phyloP scores from a whole-genome alignment of 2,888 invertebrate genomes.

The Taphrorychus bicolor region DNA sequence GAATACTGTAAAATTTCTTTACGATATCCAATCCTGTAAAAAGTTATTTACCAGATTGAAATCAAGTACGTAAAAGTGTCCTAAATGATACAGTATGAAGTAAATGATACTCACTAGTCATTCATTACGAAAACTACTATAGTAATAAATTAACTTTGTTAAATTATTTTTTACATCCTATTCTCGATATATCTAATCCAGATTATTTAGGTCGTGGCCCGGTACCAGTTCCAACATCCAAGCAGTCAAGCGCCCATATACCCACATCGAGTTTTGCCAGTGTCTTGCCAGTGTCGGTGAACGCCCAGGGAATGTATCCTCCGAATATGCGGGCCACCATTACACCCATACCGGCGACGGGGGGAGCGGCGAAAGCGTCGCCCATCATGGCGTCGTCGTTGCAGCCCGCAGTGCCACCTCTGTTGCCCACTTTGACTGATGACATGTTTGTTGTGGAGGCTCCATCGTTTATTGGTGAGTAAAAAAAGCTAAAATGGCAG shows the following conservation, averaged over 20 bases:
- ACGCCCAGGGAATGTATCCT: conserved; percentile 71
- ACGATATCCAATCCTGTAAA: too few relatives aligned
- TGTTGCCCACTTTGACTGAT: conserved; percentile 84
- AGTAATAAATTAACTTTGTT: too few relatives aligned
- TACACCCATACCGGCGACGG: conserved; percentile 62
- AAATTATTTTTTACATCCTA: too few relatives aligned
- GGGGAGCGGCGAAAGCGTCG: neutral
- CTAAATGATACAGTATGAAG: too few relatives aligned
- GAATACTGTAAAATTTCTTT: too few relatives aligned
- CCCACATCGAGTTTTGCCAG: conserved; percentile 54
- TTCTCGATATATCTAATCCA: too few relatives aligned
- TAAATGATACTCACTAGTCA: too few relatives aligned
- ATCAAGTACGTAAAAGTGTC: too few relatives aligned
- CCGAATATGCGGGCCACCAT: conserved; percentile 67
- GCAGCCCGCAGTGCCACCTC: conserved; percentile 57
- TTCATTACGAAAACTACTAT: too few relatives aligned
- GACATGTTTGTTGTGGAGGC: conserved; percentile 94
- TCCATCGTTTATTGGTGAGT: conserved; percentile 77
- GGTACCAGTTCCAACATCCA: conserved; percentile 64
- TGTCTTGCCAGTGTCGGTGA: conserved; percentile 63
- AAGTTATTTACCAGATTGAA: too few relatives aligned
- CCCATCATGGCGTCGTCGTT: conserved; percentile 6
- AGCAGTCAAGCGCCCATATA: conserved; percentile 44
- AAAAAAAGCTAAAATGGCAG: too few relatives aligned
- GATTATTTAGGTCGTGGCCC: conserved; percentile 67